Base-by-base conservation (phyloP, 2,113 vertebrate genomes). In the Tretioscincus oriximinensis region DNA sequence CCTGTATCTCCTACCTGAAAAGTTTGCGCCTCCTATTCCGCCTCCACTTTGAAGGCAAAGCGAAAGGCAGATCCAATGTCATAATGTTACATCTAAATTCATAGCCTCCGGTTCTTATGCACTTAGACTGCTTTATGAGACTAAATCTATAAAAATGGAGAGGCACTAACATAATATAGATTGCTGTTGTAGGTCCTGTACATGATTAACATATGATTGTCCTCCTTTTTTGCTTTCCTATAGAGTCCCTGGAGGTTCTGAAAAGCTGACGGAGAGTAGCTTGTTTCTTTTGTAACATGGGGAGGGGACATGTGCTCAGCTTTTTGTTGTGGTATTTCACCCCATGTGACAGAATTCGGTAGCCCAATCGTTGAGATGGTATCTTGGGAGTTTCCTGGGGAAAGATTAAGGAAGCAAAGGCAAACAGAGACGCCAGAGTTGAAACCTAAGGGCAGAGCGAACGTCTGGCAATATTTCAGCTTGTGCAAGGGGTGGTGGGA, bases 61-160 rank as follows among this genome's bases (percentile, higher is more conserved):
- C 29, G 41, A 61, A 82, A 82, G 66, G 80, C 65, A 69, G 47
- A 68, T 67, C n/a, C 51, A 69, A 16, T 76, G 12, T 76, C 58
- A 71, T 28, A 45, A 29, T 20, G 47, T 63, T 31, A 11, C 20
- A 68, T 75, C 73, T 75, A n/a, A 58, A 58, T 69, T 47, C 72
- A 9, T 61, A 60, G 73, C 73, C 65, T 68, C 31, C n/a, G 24
- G 35, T 51, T 61, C 54, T 61, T 71, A 63, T 45, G 26, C 20
- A 26, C 35, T 61, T 20, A 9, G 64, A 10, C 11, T 28, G 49
- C 14, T 75, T 76, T 60, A 45, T 63, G 9, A 24, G n/a, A 7
- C 58, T 76, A 69, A 41, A 18, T n/a, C 26, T 41, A 63, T 49
- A 69, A 68, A 18, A 21, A 81, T 41, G 24, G 22, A 12, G 60